Evolutionary conservation across 2,113 vertebrate species (phyloP).

Genomic region (Aldabrachelys gigantea): DNA sequence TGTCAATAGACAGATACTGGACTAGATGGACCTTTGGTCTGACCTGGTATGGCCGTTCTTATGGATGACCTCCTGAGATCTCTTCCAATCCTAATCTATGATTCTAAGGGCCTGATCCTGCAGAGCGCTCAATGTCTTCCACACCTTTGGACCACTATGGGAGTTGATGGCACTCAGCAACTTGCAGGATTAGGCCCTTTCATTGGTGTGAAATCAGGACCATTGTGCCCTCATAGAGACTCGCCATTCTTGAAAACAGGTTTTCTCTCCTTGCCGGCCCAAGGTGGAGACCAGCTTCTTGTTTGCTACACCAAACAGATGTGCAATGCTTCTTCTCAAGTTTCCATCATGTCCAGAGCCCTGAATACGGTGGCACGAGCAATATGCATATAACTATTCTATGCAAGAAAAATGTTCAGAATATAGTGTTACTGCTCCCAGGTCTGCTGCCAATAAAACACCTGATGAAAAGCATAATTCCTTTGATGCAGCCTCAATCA

Average conservation of each 20-base stretch:
- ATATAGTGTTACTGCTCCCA: conserved; percentile 50
- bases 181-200: neutral
- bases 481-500: conserved; percentile 44
- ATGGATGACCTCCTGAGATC: too few species aligned
- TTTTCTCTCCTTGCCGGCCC: neutral
- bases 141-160: neutral
- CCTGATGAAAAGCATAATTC: conserved; percentile 55
- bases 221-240: neutral
- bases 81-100: too few species aligned
- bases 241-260: neutral
- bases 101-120: neutral
- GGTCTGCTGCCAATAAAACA: conserved; percentile 60
- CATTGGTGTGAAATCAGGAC: neutral
- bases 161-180: neutral
- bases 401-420: conserved; percentile 61
- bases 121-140: neutral
- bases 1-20: too few species aligned
- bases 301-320: neutral
- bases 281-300: neutral
- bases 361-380: neutral
- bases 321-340: neutral
- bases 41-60: too few species aligned
- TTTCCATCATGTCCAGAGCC: neutral
- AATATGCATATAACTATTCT: conserved; percentile 6
- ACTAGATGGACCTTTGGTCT: too few species aligned